Base-by-base conservation (phyloP, 2,113 vertebrate species). In the Phylloscopus whistleri region DNA sequence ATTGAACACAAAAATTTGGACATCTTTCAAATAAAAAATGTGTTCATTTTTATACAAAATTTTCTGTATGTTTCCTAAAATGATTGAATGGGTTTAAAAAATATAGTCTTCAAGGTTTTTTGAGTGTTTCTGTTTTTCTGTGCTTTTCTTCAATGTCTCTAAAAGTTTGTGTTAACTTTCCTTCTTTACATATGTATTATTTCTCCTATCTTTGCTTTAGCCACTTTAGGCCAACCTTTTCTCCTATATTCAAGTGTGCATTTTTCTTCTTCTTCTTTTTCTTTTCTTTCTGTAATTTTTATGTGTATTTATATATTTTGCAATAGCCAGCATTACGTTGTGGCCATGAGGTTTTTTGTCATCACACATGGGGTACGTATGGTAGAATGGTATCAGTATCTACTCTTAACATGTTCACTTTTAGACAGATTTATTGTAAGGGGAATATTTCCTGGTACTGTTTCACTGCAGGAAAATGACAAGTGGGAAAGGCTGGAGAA, bases 391-490 rank as follows among this genome's bases (percentile, higher is more conserved):
- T 91, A 37, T 48, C 27, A 28, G 13, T 75, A 33, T 51, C 48
- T 88, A 58, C 24, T 28, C 33, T 55, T 60, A 68, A 23, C 17
- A 21, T n/a, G 9, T 43, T 84, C 41, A 53, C 16, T 80, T 52
- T 41, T 7, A 77, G 63, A 62, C 19, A 75, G 35, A 68, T 92
- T 82, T 72, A 60, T 55, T 91, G 49, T 49, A 75, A 93, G 58
- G 16, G 23, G 12, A 56, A 12, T 58, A 67, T 55, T 87, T 33
- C 59, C 56, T 75, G 39, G 27, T 37, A 13, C 21, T 51, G 10
- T 64, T 86, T 74, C 30, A 31, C 72, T 81, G 78, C 60, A 93
- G 74, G n/a, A 92, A 75, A 93, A 82, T 23, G 15, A 66, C 24
- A 37, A 80, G 39, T 75, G 43, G 64, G 48, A 84, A 89, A 74